Evolutionary conservation across 2,797 vertebrate genomes (phyloP).

Genomic region (Phoxinus dragarum): DNA sequence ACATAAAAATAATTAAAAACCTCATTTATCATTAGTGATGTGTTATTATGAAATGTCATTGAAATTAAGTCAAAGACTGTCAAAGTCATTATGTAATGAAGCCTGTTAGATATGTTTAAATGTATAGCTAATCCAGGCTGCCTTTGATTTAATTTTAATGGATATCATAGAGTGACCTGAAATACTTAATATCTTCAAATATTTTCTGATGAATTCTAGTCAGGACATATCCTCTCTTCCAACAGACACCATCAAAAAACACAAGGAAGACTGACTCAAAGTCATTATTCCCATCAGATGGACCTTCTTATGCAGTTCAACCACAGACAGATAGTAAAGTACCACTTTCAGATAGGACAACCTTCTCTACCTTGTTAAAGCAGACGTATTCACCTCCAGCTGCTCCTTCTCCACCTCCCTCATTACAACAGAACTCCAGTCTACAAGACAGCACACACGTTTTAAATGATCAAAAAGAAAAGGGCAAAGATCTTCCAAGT

Average conservation of each 20-base stretch:
- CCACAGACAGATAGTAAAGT: conserved; percentile 70
- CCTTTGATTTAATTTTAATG: background rate
- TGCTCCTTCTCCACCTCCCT: conserved; percentile 59
- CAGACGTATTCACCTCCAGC: conserved; percentile 57
- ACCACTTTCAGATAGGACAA: conserved; percentile 68
- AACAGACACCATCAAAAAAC: conserved; percentile 77
- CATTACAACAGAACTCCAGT: conserved; percentile 65
- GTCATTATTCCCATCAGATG: conserved; percentile 69
- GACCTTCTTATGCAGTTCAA: conserved; percentile 54
- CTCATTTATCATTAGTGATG: conserved; percentile 4
- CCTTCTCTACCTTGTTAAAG: conserved; percentile 63
- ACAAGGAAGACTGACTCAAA: conserved; percentile 75
- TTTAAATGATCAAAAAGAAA: conserved; percentile 70
- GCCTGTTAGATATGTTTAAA: background rate
- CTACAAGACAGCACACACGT: conserved; percentile 64
- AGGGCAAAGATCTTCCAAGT: conserved; percentile 70
- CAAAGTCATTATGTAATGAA: conserved; percentile 1
- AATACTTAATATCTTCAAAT: conserved; percentile 19
- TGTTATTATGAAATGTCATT: background rate
- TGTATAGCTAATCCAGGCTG: background rate
- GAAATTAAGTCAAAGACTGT: background rate
- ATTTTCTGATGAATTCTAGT: conserved; percentile 32
- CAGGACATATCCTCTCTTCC: conserved; percentile 58
- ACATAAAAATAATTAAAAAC: background rate
- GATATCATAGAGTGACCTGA: conserved; percentile 18